These are phyloP conservation scores for Rhinogobius similis DNA, from an alignment of 2,113 vertebrate genomes.

Conservation along the genomic window DNA sequence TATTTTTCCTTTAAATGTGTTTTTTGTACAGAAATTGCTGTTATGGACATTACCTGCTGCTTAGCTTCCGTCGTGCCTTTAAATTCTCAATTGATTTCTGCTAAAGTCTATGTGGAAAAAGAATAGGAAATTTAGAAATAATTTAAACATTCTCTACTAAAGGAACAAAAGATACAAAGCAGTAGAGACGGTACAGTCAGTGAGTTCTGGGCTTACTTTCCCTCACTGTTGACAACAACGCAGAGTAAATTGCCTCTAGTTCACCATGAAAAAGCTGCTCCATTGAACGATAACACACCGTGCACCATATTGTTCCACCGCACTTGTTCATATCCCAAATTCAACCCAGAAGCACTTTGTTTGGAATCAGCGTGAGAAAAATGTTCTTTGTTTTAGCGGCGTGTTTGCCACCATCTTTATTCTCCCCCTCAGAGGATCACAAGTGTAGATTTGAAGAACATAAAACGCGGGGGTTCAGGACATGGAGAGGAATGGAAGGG, in stretches of 20 bases:
- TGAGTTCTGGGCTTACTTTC: background rate
- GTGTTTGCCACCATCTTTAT: constrained; percentile 40
- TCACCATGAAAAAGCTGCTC: constrained; percentile 20
- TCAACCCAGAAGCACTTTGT: constrained; percentile 31
- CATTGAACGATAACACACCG: constrained; percentile 26
- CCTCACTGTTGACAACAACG: constrained; percentile 4
- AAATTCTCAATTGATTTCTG: too few relatives aligned
- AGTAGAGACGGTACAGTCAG: too few relatives aligned
- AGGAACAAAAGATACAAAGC: background rate
- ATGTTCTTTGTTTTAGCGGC: constrained; percentile 25
- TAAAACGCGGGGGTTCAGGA: constrained; percentile 37
- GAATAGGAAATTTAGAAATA: too few relatives aligned
- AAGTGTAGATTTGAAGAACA: constrained; percentile 62
- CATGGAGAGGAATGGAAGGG: constrained; percentile 75
- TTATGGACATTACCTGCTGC: too few relatives aligned
- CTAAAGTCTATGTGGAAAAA: too few relatives aligned
- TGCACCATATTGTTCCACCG: constrained; percentile 21
- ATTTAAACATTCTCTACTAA: too few relatives aligned
- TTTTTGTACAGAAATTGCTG: too few relatives aligned
- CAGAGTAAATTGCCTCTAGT: constrained; percentile 24
- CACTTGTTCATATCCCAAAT: constrained; percentile 46
- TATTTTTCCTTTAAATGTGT: too few relatives aligned
- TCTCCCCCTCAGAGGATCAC: constrained; percentile 40
- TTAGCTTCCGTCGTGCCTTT: too few relatives aligned
- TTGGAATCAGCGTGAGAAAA: constrained; percentile 48